phyloP scores from a whole-genome alignment of 2,113 vertebrate genomes.

The Gymnobelideus leadbeateri region DNA sequence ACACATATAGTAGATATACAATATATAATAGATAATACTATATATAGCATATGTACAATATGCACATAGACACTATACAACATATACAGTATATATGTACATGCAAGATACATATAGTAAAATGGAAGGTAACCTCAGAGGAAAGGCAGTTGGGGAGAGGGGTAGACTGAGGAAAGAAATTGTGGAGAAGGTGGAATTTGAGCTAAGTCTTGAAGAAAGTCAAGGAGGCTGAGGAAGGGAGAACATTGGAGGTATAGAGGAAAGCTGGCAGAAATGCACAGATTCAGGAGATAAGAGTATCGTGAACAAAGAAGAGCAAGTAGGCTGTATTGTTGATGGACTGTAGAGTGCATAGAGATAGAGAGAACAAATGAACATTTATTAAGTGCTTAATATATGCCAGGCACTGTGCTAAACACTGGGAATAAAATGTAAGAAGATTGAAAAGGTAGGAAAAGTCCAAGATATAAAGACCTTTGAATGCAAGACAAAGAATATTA shows the following conservation, averaged over 20 bases:
- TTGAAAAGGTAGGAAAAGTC: neutral
- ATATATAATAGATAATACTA: no score
- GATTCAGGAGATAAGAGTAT: neutral
- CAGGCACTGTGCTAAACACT: neutral
- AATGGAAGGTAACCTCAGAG: neutral
- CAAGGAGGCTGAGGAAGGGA: neutral
- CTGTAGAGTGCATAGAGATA: neutral
- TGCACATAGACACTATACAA: neutral
- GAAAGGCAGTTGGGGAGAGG: neutral
- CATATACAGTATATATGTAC: neutral
- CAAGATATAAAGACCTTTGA: neutral
- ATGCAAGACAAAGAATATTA: neutral
- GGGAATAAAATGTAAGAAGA: no score
- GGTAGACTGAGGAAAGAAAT: neutral
- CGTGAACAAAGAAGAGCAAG: neutral
- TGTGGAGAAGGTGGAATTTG: neutral
- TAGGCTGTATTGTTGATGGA: neutral
- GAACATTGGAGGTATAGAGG: neutral
- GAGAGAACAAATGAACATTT: neutral
- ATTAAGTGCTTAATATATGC: constrained; percentile 21
- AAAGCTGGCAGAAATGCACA: neutral
- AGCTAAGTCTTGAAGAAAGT: neutral
- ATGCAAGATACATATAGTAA: neutral
- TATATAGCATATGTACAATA: neutral
- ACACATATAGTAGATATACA: neutral